Percentiles rank a stretch among this genome's conserved stretches.
These are phyloP conservation scores for Caenorhabditis tropicalis DNA, from an alignment of 1,140 invertebrate genomes.

Conservation along the genomic window DNA sequence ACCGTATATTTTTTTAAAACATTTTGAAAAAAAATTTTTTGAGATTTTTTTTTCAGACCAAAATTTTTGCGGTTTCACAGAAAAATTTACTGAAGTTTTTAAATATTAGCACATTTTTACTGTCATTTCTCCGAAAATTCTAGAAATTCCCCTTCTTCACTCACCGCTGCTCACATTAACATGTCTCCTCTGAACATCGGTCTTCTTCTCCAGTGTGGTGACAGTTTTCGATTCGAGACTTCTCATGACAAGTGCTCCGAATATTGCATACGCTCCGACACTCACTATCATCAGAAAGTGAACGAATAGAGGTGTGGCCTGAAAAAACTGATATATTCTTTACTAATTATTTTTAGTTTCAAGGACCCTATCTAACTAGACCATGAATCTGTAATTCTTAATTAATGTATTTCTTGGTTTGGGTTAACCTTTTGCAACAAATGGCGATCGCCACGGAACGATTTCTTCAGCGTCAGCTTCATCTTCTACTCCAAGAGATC, in stretches of 20 bases:
- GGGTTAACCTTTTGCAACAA: constrained; percentile 5
- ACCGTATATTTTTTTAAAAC: no score
- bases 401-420: no score
- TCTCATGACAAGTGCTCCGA: constrained; percentile 48
- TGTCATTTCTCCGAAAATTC: no score
- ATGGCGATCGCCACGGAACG: background rate
- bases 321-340: background rate
- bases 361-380: no score
- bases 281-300: constrained; percentile 53
- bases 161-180: background rate
- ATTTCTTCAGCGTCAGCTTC: constrained; percentile 34
- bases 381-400: background rate
- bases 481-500: background rate
- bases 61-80: no score
- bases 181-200: constrained; percentile 29
- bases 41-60: no score
- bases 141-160: no score
- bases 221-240: constrained; percentile 41
- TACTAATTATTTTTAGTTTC: background rate
- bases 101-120: no score
- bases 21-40: no score
- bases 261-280: constrained; percentile 48
- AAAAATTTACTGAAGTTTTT: no score
- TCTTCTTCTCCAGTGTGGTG: background rate
- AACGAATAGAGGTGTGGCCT: constrained; percentile 52